A percentile compares a stretch with the other conserved stretches of the same genome.
phyloP scores from a whole-genome alignment of 2,797 vertebrate species.

The Zalophus californianus region DNA sequence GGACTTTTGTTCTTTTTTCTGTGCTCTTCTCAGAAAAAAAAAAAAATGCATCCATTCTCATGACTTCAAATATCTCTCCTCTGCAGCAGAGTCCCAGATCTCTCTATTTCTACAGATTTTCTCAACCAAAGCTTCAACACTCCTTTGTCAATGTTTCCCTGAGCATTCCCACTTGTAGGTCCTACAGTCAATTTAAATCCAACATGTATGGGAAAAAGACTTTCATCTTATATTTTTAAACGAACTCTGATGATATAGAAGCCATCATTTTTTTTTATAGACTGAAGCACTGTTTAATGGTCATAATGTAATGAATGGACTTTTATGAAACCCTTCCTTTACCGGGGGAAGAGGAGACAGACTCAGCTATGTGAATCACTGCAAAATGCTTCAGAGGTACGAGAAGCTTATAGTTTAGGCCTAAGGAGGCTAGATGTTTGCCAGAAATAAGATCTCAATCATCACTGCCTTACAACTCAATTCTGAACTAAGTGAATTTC shows the following conservation, averaged over 20 bases:
- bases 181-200: conserved; percentile 44
- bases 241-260: conserved; percentile 38
- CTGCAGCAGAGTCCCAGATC: background rate
- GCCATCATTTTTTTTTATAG: background rate
- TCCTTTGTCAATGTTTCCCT: background rate
- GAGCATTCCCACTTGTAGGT: background rate
- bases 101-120: background rate
- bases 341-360: background rate
- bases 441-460: conserved; percentile 40
- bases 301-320: background rate
- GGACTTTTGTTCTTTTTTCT: background rate
- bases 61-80: background rate
- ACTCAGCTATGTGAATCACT: background rate
- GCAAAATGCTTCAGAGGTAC: background rate
- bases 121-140: background rate
- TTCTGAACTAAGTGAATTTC: conserved; percentile 46
- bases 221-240: conserved; percentile 35
- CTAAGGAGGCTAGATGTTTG: conserved; percentile 1
- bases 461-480: conserved; percentile 17
- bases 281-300: background rate
- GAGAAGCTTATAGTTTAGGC: conserved; percentile 9
- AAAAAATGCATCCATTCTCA: background rate
- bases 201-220: background rate
- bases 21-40: conserved; percentile 6
- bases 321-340: conserved; percentile 36